Evolutionary conservation across 2,888 invertebrate genomes (phyloP), one percentile per base, ranked within the genome.

Genomic region (Drosophila nr. perissopoda): DNA sequence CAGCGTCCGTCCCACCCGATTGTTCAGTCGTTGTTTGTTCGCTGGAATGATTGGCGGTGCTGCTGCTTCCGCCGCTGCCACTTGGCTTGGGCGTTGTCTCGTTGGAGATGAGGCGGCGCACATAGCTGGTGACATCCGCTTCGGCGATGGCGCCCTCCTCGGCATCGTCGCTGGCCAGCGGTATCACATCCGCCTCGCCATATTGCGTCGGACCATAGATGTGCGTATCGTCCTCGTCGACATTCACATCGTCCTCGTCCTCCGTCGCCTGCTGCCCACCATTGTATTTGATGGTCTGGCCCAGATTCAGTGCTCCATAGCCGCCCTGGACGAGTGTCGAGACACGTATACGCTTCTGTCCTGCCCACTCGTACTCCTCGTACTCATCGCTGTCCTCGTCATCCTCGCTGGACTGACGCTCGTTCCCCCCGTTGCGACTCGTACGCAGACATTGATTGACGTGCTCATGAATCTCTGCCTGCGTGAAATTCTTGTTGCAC

Each of bases 341-440:
- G 0, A 96, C 96, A 6, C 96, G 94, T 62, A 97, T 95, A 67
- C 98, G 94, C 90, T 97, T 96, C 92, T 98, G 96, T 0, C 98
- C 98, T 34, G 98, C 97, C 98, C 98, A 98, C 91, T 97, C 96
- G 92, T 98, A 98, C 91, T 98, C 98, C 80, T 98, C 96, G 91
- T 94, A 96, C 57, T 93, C 94, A 70, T 94, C 94, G 27, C 93
- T 93, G 92, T 97, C 97, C 67, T 97, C 97, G 67, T 96, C 94
- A 27, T 91, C 92, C 76, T 96, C 96, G 71, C 95, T 94, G 21
- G 87, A 87, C 36, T 89, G 91, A 4, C 63, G 63, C 31, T 79
- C 79, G 16, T 25, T 45, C n/a, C 92, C 80, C n/a, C 92, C 76
- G 73, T 6, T 57, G 29, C 84, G 79, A 33, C 66, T 77, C 6